Conservation (phyloP, 2,888 invertebrate species). For the Lasioglossum lativentre region DNA sequence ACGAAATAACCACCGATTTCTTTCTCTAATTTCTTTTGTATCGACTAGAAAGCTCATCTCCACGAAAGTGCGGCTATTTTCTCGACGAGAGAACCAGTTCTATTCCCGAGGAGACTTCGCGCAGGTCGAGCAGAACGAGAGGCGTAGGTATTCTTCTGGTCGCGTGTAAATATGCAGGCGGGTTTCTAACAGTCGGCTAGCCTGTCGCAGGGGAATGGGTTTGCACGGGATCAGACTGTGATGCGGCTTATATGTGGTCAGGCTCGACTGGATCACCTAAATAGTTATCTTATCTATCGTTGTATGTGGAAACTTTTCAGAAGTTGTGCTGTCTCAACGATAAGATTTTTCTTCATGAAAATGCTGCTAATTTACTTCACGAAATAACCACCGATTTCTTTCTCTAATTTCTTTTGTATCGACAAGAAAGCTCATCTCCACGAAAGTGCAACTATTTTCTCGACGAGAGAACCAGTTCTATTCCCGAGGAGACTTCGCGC, state of each 20-base stretch:
- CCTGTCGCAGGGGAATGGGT: constrained; percentile 54
- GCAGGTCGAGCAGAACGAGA: not conserved
- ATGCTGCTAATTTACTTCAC: no score
- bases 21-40: no score
- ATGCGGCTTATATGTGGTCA: constrained; percentile 77
- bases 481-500: not conserved
- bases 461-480: not conserved
- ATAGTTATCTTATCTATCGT: not conserved
- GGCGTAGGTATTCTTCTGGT: not conserved
- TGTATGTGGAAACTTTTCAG: not conserved
- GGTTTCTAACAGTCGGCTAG: constrained; percentile 47
- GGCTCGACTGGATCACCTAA: not conserved
- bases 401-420: not conserved
- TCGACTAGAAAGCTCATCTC: no score
- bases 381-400: not conserved
- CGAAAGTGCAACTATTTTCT: not conserved
- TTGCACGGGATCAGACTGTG: constrained; percentile 69
- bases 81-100: not conserved
- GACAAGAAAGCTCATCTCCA: not conserved
- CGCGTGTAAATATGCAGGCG: constrained; percentile 45
- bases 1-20: no score
- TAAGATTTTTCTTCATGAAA: not conserved
- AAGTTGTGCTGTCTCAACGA: not conserved
- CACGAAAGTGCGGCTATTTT: no score
- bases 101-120: not conserved